Conservation (phyloP, 2,797 vertebrate genomes). For the Myiotriccus ornatus region DNA sequence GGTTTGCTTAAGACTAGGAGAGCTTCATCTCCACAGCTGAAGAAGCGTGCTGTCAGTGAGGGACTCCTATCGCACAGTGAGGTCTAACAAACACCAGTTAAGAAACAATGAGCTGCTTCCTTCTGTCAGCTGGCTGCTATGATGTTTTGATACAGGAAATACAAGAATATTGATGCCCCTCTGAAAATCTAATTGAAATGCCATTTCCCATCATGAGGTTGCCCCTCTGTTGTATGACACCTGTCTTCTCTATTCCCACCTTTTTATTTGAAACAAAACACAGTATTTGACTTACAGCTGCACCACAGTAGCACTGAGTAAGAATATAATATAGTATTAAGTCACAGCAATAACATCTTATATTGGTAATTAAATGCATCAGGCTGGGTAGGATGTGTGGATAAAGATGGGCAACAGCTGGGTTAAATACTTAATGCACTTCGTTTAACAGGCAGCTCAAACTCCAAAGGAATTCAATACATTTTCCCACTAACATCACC, state of each 20-base stretch:
- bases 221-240: neutral
- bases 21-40: neutral
- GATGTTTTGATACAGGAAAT: neutral
- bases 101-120: neutral
- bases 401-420: neutral
- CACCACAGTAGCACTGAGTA: neutral
- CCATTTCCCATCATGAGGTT: neutral
- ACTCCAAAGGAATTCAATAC: neutral
- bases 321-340: neutral
- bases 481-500: neutral
- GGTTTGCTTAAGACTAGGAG: neutral
- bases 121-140: neutral
- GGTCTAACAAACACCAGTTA: neutral
- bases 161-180: neutral
- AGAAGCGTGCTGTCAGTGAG: neutral
- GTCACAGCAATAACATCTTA: neutral
- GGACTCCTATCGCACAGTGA: neutral
- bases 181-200: neutral
- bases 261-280: neutral
- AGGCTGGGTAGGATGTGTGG: neutral
- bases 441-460: neutral
- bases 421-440: neutral
- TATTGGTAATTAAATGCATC: neutral
- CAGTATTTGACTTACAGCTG: neutral
- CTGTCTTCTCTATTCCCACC: neutral